These are phyloP conservation scores for Anoura caudifer DNA, from an alignment of 2,113 vertebrate genomes.

Conservation along the genomic window DNA sequence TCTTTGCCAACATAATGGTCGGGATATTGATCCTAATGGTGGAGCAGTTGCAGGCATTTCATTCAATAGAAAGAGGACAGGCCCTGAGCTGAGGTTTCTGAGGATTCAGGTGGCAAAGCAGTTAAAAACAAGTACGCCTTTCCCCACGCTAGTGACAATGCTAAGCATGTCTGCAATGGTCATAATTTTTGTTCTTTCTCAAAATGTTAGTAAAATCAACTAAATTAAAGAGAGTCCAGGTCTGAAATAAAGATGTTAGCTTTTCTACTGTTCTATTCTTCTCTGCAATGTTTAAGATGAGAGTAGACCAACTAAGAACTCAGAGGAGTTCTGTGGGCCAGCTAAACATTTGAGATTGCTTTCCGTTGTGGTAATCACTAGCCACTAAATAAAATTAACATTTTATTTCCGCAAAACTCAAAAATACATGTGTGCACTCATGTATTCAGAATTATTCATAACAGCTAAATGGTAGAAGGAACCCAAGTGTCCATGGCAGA, in stretches of 20 bases:
- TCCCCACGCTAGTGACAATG: accelerated
- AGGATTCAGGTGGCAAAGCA: constrained; percentile 35
- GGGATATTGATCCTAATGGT: constrained; percentile 92
- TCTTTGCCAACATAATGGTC: constrained; percentile 90
- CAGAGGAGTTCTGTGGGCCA: accelerated
- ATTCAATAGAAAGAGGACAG: constrained; percentile 82
- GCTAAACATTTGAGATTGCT: background rate
- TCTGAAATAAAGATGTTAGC: accelerated
- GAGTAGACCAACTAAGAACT: background rate
- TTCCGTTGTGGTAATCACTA: accelerated
- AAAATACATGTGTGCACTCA: accelerated
- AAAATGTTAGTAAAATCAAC: accelerated
- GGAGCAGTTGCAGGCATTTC: constrained; percentile 85
- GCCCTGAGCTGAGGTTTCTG: constrained; percentile 59
- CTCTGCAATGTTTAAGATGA: background rate
- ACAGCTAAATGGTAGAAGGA: accelerated
- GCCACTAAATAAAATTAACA: background rate
- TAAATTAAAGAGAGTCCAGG: background rate
- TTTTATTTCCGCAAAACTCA: too few species aligned
- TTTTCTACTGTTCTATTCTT: accelerated
- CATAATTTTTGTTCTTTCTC: accelerated
- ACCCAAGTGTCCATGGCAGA: accelerated
- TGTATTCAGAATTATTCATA: background rate
- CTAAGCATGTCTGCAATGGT: accelerated
- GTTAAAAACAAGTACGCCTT: background rate